A percentile compares a stretch with the other conserved stretches of the same genome.
These are phyloP conservation scores for Pandion haliaetus DNA, from an alignment of 2,113 vertebrate genomes.

Conservation along the genomic window DNA sequence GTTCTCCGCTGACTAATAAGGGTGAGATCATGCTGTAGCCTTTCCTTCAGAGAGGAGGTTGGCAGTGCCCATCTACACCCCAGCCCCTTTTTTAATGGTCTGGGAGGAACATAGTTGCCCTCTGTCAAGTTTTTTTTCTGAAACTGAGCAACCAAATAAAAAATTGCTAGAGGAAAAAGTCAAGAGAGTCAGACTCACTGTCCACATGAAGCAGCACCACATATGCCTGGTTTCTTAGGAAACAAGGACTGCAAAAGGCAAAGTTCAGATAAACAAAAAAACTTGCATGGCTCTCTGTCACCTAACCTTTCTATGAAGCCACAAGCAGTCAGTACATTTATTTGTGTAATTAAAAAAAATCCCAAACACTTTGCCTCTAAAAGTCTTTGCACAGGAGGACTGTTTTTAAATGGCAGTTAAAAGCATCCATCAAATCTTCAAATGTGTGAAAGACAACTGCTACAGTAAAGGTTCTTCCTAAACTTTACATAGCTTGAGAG, in stretches of 20 bases:
- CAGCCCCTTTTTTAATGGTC: not conserved
- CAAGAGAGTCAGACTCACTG: not conserved
- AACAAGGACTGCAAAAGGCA: conserved; percentile 26
- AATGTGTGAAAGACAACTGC: not conserved
- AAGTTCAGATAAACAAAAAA: conserved; percentile 36
- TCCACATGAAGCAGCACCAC: not conserved
- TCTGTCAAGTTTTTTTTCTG: not conserved
- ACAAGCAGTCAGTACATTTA: not conserved
- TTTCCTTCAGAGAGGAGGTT: not conserved
- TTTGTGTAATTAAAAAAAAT: not conserved
- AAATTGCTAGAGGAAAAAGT: not conserved
- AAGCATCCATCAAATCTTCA: not conserved
- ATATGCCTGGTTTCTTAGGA: conserved; percentile 18
- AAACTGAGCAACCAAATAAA: not conserved
- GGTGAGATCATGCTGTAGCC: conserved; percentile 7
- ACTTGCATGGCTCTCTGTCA: not conserved
- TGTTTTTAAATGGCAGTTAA: not conserved
- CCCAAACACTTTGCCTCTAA: not conserved
- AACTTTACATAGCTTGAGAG: not conserved
- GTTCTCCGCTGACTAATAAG: not conserved
- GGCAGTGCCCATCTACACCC: not conserved
- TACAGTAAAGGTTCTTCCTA: not conserved
- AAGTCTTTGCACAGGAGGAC: not conserved
- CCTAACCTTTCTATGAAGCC: not conserved
- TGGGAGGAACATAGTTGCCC: not conserved